These are phyloP conservation scores for Noctua janthe DNA, from an alignment of 2,888 invertebrate genomes.

Conservation along the genomic window DNA sequence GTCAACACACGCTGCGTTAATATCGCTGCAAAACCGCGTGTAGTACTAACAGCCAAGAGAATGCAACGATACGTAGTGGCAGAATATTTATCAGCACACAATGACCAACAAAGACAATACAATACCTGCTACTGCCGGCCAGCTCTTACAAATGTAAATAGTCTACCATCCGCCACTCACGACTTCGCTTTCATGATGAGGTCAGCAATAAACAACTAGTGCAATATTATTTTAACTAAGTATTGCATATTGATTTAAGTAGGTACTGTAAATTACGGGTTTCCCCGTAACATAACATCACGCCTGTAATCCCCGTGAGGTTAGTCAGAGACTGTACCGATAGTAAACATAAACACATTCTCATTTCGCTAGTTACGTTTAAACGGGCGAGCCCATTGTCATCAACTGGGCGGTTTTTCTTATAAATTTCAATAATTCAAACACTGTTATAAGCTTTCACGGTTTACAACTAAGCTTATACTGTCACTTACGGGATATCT, in stretches of 20 bases:
- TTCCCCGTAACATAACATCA: neutral
- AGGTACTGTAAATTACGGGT: slow-evolving; percentile 3
- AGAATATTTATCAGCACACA: slow-evolving; percentile 46
- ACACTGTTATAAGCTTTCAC: too few relatives aligned
- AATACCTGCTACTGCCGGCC: slow-evolving; percentile 27
- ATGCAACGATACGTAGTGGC: slow-evolving; percentile 14
- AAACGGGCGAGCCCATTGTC: neutral
- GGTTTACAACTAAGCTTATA: too few relatives aligned
- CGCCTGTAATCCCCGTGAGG: neutral
- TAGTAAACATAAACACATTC: neutral
- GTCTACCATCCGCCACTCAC: slow-evolving; percentile 32
- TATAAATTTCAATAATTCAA: neutral
- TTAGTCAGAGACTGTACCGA: neutral
- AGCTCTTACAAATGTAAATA: slow-evolving; percentile 55
- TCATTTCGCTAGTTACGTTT: neutral
- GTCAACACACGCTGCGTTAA: slow-evolving; percentile 9
- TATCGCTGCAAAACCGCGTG: slow-evolving; percentile 18
- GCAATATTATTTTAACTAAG: slow-evolving; percentile 2
- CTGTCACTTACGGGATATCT: too few relatives aligned
- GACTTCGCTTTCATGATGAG: slow-evolving; percentile 45
- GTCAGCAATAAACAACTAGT: slow-evolving; percentile 32
- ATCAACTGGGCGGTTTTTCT: neutral
- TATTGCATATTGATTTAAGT: slow-evolving; percentile 34
- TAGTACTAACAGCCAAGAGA: slow-evolving; percentile 32
- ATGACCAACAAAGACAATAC: slow-evolving; percentile 29